Evolutionary conservation across 2,888 invertebrate species (phyloP).

Genomic region (Cryptus viduatorius): DNA sequence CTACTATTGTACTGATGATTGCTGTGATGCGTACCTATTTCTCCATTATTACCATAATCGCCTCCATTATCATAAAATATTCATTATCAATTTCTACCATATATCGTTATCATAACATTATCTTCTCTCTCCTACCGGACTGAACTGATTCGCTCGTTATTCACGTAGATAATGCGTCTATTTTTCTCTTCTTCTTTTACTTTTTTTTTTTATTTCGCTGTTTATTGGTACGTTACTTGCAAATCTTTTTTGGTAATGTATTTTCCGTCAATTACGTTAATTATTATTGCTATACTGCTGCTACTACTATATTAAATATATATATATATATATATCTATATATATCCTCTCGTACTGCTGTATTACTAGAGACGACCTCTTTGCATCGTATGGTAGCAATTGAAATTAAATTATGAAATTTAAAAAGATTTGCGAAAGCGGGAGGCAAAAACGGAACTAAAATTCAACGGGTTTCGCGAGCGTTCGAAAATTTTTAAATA

Average conservation of each 20-base stretch:
- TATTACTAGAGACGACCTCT: constrained; percentile 59
- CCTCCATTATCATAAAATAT: constrained; percentile 67
- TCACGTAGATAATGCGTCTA: constrained; percentile 61
- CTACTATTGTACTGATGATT: constrained; percentile 61
- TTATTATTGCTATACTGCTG: constrained; percentile 28
- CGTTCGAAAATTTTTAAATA: background rate
- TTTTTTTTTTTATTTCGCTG: constrained; percentile 18
- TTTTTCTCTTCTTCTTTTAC: constrained; percentile 25
- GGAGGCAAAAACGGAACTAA: background rate
- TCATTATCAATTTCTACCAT: constrained; percentile 56
- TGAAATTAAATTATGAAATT: constrained; percentile 65
- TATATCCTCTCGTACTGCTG: constrained; percentile 46
- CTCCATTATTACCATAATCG: constrained; percentile 46
- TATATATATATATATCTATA: constrained; percentile 28
- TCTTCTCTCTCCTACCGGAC: constrained; percentile 43
- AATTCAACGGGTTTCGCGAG: background rate
- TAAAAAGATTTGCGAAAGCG: constrained; percentile 35
- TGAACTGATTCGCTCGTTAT: constrained; percentile 61
- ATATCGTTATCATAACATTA: constrained; percentile 30
- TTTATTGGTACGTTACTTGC: constrained; percentile 32
- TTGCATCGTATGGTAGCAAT: constrained; percentile 70
- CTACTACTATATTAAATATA: constrained; percentile 9
- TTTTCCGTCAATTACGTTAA: constrained; percentile 36
- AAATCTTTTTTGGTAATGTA: constrained; percentile 55
- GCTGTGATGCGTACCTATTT: constrained; percentile 70